Conservation (phyloP, 2,888 invertebrate genomes). For the Pristionchus fissidentatus region DNA sequence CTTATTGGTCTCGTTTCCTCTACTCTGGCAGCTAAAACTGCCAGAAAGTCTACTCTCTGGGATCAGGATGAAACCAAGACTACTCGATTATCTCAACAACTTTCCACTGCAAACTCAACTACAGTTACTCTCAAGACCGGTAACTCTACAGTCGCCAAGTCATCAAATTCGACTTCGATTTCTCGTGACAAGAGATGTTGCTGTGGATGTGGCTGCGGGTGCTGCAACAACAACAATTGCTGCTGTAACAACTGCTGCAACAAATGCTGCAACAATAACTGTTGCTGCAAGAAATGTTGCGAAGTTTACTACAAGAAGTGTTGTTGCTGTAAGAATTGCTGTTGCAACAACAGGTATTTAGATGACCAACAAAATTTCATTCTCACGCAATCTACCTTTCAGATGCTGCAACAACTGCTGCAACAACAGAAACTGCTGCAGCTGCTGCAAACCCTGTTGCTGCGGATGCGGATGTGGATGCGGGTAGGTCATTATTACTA, state of each 20-base stretch:
- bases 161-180: neutral
- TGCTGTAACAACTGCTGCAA: slow-evolving; percentile 24
- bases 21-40: neutral
- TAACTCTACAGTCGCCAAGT: slow-evolving; percentile 9
- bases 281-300: slow-evolving; percentile 20
- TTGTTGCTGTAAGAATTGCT: slow-evolving; percentile 22
- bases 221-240: slow-evolving; percentile 27
- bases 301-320: slow-evolving; percentile 39
- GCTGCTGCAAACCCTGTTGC: neutral
- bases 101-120: slow-evolving; percentile 1
- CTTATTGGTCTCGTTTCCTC: neutral
- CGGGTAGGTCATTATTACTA: neutral
- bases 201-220: slow-evolving; percentile 16
- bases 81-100: neutral
- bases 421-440: slow-evolving; percentile 24
- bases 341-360: slow-evolving; percentile 12
- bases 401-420: slow-evolving; percentile 32
- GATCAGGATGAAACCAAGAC: neutral
- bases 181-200: neutral
- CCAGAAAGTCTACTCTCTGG: neutral
- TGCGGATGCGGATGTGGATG: slow-evolving; percentile 25
- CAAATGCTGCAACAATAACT: neutral
- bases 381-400: neutral
- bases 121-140: neutral
- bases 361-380: neutral